A percentile compares a stretch with the other conserved stretches of the same genome.
phyloP scores from a whole-genome alignment of 1,140 invertebrate species.

The Cydia amplana region DNA sequence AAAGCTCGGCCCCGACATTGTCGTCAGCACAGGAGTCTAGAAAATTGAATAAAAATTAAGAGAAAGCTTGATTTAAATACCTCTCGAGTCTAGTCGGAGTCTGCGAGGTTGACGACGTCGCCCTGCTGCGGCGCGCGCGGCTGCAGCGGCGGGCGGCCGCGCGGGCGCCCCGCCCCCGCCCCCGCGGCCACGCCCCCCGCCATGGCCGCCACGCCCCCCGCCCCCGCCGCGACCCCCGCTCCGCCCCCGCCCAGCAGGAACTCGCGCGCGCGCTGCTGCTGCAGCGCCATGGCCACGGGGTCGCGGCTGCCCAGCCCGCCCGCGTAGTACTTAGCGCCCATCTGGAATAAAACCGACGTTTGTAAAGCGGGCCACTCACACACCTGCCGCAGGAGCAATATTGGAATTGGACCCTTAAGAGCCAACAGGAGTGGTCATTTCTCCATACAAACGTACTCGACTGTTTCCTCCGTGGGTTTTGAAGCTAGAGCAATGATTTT shows the following conservation, averaged over 20 bases:
- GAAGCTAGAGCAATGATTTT: too few relatives aligned
- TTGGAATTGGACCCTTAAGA: too few relatives aligned
- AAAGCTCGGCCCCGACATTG: too few relatives aligned
- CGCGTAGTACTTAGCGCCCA: conserved; percentile 75
- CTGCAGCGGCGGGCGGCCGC: conserved; percentile 28
- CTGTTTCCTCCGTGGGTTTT: too few relatives aligned
- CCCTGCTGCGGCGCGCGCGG: conserved; percentile 36
- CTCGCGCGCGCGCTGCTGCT: conserved; percentile 72
- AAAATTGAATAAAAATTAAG: too few relatives aligned
- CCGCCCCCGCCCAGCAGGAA: conserved; percentile 56
- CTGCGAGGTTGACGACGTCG: conserved; percentile 65
- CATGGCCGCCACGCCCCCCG: conserved; percentile 44
- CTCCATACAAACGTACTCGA: too few relatives aligned
- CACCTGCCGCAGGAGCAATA: too few relatives aligned
- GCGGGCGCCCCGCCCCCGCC: not conserved
- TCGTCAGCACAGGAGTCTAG: too few relatives aligned
- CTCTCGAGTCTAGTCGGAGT: conserved; percentile 58
- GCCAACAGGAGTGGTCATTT: too few relatives aligned
- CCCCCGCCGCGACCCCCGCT: conserved; percentile 35
- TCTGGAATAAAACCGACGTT: too few relatives aligned
- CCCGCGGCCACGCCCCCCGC: conserved; percentile 38
- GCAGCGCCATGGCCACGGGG: conserved; percentile 73
- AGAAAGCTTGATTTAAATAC: too few relatives aligned
- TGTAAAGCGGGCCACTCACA: too few relatives aligned
- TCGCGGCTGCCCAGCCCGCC: conserved; percentile 77